Conservation (phyloP, 2,113 vertebrate genomes). For the Gadus chalcogrammus region DNA sequence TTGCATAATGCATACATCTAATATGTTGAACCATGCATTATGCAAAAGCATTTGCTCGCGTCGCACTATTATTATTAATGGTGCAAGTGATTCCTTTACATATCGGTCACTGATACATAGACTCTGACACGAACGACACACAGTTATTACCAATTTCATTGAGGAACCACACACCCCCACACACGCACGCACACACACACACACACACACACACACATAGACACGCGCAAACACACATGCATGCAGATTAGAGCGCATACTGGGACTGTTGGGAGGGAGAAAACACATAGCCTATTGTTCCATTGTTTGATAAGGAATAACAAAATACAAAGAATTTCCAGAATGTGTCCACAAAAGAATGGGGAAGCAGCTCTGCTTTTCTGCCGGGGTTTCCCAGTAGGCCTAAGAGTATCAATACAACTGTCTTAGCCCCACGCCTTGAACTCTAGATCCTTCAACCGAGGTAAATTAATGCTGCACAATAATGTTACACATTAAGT, state of each 20-base stretch:
- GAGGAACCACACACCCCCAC: not conserved
- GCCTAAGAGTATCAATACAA: conserved; percentile 34
- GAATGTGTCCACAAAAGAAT: conserved; percentile 60
- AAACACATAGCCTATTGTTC: conserved; percentile 69
- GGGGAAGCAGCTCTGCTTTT: conserved; percentile 60
- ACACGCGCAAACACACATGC: not conserved
- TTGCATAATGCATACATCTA: conserved; percentile 41
- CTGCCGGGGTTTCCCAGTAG: conserved; percentile 40
- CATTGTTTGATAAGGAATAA: conserved; percentile 76
- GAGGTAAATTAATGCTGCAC: no score
- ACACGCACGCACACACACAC: no score
- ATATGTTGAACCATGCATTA: conserved; percentile 36
- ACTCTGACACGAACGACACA: conserved; percentile 12
- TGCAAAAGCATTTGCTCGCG: conserved; percentile 6
- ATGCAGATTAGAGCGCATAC: conserved; percentile 23
- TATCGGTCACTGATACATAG: conserved; percentile 12
- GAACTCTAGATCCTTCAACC: conserved; percentile 10
- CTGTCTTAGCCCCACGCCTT: conserved; percentile 13
- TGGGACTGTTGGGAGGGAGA: conserved; percentile 46
- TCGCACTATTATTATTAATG: conserved; percentile 25
- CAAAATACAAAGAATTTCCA: conserved; percentile 73
- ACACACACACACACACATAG: no score
- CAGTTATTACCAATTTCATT: not conserved
- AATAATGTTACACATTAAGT: no score
- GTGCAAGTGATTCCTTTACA: conserved; percentile 15